Evolutionary conservation across 2,113 vertebrate genomes (phyloP).

Genomic region (Triplophysa dalaica): DNA sequence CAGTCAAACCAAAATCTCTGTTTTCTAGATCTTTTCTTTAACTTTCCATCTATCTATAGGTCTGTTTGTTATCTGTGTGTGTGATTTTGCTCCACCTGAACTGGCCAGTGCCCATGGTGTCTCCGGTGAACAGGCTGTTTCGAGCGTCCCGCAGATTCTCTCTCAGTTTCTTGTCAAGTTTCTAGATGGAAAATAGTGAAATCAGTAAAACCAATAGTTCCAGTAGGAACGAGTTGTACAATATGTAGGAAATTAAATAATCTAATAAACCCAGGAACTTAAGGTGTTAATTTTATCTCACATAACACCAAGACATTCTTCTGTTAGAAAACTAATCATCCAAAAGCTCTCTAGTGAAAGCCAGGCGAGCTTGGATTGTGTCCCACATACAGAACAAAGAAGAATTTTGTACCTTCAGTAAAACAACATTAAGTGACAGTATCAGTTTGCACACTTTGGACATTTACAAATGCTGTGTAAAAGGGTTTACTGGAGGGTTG

Average conservation of each 20-base stretch:
- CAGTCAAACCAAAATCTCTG: not conserved
- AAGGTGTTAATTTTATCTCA: constrained; percentile 7
- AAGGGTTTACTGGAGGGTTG: not conserved
- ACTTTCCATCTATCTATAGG: no score
- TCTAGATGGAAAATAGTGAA: constrained; percentile 71
- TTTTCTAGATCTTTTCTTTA: not conserved
- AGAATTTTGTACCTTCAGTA: constrained; percentile 20
- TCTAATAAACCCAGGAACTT: constrained; percentile 1
- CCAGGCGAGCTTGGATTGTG: not conserved
- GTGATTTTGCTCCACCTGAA: constrained; percentile 80
- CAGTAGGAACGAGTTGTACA: not conserved
- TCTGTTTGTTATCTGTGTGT: not conserved
- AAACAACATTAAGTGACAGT: not conserved
- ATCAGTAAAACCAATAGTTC: not conserved
- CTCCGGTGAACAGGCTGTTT: constrained; percentile 97
- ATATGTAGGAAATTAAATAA: constrained; percentile 6
- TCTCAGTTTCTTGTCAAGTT: constrained; percentile 96
- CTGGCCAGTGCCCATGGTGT: constrained; percentile 89
- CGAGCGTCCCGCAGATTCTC: constrained; percentile 97
- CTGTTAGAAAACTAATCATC: constrained; percentile 14
- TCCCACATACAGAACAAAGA: constrained; percentile 39
- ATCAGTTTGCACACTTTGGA: constrained; percentile 11
- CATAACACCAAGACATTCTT: constrained; percentile 15
- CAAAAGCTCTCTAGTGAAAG: constrained; percentile 4
- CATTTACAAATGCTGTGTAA: constrained; percentile 19